Conservation (phyloP, 2,888 invertebrate species). For the Xylophagus ater region DNA sequence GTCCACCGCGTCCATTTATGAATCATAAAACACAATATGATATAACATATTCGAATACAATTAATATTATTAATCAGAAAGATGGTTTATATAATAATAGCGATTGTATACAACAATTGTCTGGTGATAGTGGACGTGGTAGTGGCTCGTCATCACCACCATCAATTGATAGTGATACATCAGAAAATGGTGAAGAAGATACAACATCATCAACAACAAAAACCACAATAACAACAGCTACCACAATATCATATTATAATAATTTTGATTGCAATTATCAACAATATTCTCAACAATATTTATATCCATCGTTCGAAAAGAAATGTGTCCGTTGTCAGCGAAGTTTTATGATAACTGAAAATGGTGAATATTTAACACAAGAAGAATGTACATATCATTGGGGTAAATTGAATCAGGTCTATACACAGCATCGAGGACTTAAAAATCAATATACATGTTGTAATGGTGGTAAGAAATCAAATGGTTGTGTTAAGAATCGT, state of each 20-base stretch:
- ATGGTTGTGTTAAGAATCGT: conserved; percentile 54
- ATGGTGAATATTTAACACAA: conserved; percentile 58
- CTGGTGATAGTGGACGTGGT: conserved; percentile 45
- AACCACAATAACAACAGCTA: no score
- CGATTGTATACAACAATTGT: conserved; percentile 19
- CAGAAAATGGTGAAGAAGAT: conserved; percentile 23
- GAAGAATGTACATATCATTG: conserved; percentile 81
- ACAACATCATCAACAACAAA: conserved; percentile 1
- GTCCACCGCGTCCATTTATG: conserved; percentile 40
- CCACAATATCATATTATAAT: no score
- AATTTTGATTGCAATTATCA: conserved; percentile 21
- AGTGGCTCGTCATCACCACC: conserved; percentile 46
- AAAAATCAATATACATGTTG: conserved; percentile 52
- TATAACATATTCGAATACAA: neutral
- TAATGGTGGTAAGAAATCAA: conserved; percentile 35
- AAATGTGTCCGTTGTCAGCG: conserved; percentile 63
- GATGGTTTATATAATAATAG: conserved; percentile 23
- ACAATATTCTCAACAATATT: conserved; percentile 13
- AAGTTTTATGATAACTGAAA: conserved; percentile 56
- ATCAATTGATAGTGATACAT: conserved; percentile 44
- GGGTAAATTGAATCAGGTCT: conserved; percentile 59
- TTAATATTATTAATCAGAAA: conserved; percentile 25
- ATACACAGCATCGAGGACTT: conserved; percentile 23
- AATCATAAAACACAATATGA: conserved; percentile 11
- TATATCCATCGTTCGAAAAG: conserved; percentile 39